Percentiles rank a stretch among this genome's conserved stretches.
Conservation (phyloP, 2,113 vertebrate genomes). For the Channa maculata region DNA sequence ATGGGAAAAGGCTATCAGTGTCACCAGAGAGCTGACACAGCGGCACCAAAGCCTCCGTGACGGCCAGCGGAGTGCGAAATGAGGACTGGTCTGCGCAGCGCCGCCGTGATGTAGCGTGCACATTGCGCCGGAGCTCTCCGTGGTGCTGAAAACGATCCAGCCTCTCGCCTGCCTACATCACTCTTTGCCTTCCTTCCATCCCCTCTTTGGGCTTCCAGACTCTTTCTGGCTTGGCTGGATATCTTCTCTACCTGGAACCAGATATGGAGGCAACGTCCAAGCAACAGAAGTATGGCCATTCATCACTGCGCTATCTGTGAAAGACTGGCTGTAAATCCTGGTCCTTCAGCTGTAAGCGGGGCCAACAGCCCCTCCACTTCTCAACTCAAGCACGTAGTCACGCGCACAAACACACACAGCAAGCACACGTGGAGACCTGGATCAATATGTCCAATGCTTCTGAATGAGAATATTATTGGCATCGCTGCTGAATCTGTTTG, state of each 20-base stretch:
- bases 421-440: slow-evolving; percentile 4
- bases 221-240: slow-evolving; percentile 25
- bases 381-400: not conserved
- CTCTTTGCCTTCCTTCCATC: not conserved
- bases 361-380: slow-evolving; percentile 26
- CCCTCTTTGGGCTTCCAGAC: not conserved
- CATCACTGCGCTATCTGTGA: slow-evolving; percentile 38
- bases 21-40: slow-evolving; percentile 62
- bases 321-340: slow-evolving; percentile 23
- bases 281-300: slow-evolving; percentile 24
- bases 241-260: slow-evolving; percentile 29
- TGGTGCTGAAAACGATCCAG: slow-evolving; percentile 68
- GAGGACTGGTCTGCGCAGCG: slow-evolving; percentile 48
- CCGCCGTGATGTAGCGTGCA: slow-evolving; percentile 6
- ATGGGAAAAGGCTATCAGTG: slow-evolving; percentile 62
- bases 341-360: slow-evolving; percentile 1
- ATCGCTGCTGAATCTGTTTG: slow-evolving; percentile 24
- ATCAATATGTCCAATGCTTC: slow-evolving; percentile 38
- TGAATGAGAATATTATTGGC: slow-evolving; percentile 45
- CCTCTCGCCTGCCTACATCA: not conserved
- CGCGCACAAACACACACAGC: not conserved
- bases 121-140: slow-evolving; percentile 67
- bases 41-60: slow-evolving; percentile 61
- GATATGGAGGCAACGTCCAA: slow-evolving; percentile 22
- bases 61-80: slow-evolving; percentile 66